Percentiles rank a stretch among this genome's conserved stretches.
Evolutionary conservation across 2,888 invertebrate genomes (phyloP).

Genomic region (Hermaeophaga mercurialis): DNA sequence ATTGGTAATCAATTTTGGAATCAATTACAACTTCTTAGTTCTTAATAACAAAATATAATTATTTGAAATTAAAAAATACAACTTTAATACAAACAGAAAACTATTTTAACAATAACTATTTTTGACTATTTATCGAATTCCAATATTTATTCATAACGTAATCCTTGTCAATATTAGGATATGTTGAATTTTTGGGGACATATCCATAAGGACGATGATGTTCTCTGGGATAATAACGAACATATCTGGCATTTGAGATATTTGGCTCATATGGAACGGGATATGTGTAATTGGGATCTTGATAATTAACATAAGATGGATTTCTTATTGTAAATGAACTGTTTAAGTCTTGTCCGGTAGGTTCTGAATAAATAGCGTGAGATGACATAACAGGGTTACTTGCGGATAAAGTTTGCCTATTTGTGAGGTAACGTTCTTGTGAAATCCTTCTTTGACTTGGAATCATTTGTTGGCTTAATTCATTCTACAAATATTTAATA

Average conservation of each 20-base stretch:
- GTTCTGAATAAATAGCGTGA: background rate
- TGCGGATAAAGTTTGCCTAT: background rate
- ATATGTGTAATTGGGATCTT: background rate
- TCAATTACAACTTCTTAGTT: no score
- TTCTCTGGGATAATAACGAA: background rate
- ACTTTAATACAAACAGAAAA: no score
- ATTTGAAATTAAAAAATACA: no score
- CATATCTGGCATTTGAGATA: background rate
- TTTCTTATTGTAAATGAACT: slow-evolving; percentile 5
- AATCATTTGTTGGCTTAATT: background rate
- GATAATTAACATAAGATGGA: background rate
- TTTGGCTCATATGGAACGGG: background rate
- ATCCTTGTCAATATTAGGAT: slow-evolving; percentile 8
- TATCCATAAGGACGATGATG: slow-evolving; percentile 1
- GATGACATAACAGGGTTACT: background rate
- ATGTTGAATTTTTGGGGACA: background rate
- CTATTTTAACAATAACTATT: background rate
- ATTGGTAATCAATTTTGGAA: no score
- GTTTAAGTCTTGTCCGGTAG: background rate
- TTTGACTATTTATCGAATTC: slow-evolving; percentile 6
- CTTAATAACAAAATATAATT: no score
- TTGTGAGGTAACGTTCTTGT: background rate
- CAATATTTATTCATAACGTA: slow-evolving; percentile 17
- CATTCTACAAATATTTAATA: background rate
- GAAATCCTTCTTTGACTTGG: background rate